A percentile compares a stretch with the other conserved stretches of the same genome.
Conservation (phyloP, 2,888 invertebrate genomes). For the Dexiosoma caninum region DNA sequence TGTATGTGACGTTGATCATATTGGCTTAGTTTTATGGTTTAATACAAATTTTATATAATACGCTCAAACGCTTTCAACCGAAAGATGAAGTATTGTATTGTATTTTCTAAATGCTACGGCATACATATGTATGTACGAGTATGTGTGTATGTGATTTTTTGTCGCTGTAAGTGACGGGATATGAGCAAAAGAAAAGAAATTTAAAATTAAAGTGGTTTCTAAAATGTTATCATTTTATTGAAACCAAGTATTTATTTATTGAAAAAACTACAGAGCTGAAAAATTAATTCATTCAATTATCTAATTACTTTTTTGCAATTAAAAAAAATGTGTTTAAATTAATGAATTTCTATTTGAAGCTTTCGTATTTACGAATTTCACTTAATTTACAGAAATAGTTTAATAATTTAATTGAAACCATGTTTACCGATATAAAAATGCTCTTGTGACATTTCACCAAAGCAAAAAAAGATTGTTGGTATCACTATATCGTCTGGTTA, state of each 20-base stretch:
- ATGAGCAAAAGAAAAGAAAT: not conserved
- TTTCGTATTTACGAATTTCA: too few relatives aligned
- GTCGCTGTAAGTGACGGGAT: not conserved
- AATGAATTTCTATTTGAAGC: too few relatives aligned
- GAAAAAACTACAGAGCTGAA: too few relatives aligned
- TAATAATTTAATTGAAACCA: too few relatives aligned
- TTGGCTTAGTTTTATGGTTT: constrained; percentile 64
- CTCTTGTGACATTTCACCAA: too few relatives aligned
- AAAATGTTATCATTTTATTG: not conserved
- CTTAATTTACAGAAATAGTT: too few relatives aligned
- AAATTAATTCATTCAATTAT: too few relatives aligned
- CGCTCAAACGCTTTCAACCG: not conserved
- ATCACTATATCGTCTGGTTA: constrained; percentile 52
- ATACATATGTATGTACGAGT: too few relatives aligned
- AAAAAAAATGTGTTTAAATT: too few relatives aligned
- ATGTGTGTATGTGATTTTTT: too few relatives aligned
- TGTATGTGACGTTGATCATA: constrained; percentile 33
- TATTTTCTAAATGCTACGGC: constrained; percentile 12
- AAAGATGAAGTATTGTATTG: not conserved
- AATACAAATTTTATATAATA: constrained; percentile 46
- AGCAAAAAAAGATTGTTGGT: not conserved
- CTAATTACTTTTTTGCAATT: not conserved
- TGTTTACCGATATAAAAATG: too few relatives aligned
- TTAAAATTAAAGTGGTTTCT: not conserved
- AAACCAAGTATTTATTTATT: too few relatives aligned